Conservation (phyloP, 2,888 invertebrate species). For the Cabera pusaria region DNA sequence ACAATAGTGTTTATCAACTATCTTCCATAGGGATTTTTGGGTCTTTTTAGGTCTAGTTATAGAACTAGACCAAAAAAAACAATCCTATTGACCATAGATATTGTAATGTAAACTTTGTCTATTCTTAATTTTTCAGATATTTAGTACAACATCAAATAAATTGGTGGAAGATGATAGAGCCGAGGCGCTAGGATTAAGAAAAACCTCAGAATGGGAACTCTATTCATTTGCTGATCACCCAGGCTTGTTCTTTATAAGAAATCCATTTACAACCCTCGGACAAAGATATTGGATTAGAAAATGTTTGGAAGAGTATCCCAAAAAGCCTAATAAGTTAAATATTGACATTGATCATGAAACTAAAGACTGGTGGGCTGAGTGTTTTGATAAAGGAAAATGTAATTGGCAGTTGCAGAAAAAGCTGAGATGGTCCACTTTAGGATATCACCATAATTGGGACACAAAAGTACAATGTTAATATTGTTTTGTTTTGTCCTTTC, state of each 20-base stretch:
- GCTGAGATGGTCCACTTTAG: slow-evolving; percentile 97
- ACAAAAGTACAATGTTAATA: slow-evolving; percentile 88
- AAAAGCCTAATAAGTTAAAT: slow-evolving; percentile 88
- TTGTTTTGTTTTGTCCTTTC: slow-evolving; percentile 33
- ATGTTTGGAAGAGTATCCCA: slow-evolving; percentile 90
- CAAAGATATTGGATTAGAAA: slow-evolving; percentile 93
- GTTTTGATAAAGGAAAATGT: slow-evolving; percentile 66
- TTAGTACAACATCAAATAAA: slow-evolving; percentile 4
- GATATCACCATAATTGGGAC: slow-evolving; percentile 99
- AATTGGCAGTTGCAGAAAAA: slow-evolving; percentile 64
- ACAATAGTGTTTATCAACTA: too few relatives aligned
- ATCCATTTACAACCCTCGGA: slow-evolving; percentile 91
- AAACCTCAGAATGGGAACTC: slow-evolving; percentile 82
- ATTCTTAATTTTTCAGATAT: slow-evolving; percentile 43
- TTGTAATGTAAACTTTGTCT: too few relatives aligned
- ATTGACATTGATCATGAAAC: slow-evolving; percentile 78
- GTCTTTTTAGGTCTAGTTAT: too few relatives aligned
- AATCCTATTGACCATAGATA: too few relatives aligned
- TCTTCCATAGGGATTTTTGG: too few relatives aligned
- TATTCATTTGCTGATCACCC: slow-evolving; percentile 84
- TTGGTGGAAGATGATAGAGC: slow-evolving; percentile 44
- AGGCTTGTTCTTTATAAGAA: slow-evolving; percentile 91
- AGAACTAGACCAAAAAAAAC: too few relatives aligned
- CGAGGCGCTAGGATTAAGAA: slow-evolving; percentile 51
- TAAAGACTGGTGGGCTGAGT: slow-evolving; percentile 86